Conservation (phyloP, 2,797 vertebrate genomes). For the Oreochromis grahami region DNA sequence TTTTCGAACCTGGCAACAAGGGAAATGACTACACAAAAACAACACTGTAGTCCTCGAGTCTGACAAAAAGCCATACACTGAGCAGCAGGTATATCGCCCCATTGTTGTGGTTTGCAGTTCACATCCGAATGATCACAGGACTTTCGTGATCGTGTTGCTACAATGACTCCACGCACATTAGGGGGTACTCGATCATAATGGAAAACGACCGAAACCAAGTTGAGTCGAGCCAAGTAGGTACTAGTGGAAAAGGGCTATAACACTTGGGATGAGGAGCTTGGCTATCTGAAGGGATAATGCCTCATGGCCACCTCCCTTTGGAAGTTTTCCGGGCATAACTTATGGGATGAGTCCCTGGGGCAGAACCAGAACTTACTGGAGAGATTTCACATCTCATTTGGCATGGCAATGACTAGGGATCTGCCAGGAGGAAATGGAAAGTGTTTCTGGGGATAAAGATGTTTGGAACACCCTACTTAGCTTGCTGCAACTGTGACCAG, state of each 20-base stretch:
- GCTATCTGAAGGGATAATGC: background rate
- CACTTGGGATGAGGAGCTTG: background rate
- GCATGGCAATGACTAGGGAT: background rate
- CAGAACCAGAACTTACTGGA: background rate
- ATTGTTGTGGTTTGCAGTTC: background rate
- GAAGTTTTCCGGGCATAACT: background rate
- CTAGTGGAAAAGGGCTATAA: background rate
- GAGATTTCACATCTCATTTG: background rate
- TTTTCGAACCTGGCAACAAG: rapidly evolving
- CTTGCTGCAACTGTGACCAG: rapidly evolving
- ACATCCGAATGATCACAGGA: background rate
- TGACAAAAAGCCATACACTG: rapidly evolving
- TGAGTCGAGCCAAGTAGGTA: background rate
- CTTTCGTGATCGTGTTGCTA: background rate
- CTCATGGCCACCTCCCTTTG: background rate
- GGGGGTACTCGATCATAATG: background rate
- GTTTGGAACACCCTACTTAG: background rate
- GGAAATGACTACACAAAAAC: background rate
- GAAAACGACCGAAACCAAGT: background rate
- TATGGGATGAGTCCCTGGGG: background rate
- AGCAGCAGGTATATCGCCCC: background rate
- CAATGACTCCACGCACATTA: background rate
- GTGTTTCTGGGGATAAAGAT: background rate
- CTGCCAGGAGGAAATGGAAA: background rate
- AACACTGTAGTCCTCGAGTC: rapidly evolving